These are phyloP conservation scores for Allacma fusca DNA, from an alignment of 2,888 invertebrate species.

Conservation along the genomic window DNA sequence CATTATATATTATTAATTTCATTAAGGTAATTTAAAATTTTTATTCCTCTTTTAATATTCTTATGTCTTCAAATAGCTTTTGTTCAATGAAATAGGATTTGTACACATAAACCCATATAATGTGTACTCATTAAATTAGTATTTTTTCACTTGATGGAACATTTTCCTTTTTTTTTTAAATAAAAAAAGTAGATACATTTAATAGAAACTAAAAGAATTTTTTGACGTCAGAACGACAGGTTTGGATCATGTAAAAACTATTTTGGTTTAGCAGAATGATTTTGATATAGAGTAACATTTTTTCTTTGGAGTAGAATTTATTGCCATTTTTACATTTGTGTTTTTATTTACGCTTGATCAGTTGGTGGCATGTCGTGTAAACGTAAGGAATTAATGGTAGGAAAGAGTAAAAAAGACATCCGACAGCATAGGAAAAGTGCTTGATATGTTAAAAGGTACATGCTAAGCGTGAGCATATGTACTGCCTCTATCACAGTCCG, in stretches of 20 bases:
- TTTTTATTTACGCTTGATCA: background rate
- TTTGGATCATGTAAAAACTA: too few species aligned
- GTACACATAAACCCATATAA: too few species aligned
- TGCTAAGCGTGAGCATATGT: background rate
- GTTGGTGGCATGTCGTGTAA: slow-evolving; percentile 8
- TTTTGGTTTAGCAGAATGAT: background rate
- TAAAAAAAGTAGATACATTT: too few species aligned
- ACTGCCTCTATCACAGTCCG: background rate
- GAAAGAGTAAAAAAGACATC: background rate
- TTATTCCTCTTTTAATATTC: too few species aligned
- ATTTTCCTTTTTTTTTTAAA: background rate
- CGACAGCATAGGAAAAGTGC: background rate
- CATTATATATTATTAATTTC: too few species aligned
- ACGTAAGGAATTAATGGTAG: slow-evolving; percentile 3
- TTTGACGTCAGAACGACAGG: too few species aligned
- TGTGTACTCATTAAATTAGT: too few species aligned
- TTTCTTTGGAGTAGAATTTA: background rate
- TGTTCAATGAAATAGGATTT: too few species aligned
- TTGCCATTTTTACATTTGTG: background rate
- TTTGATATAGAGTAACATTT: background rate
- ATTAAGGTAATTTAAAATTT: too few species aligned
- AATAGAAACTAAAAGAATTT: too few species aligned
- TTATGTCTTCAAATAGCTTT: too few species aligned
- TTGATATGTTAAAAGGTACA: background rate
- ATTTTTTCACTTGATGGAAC: background rate